Base-by-base conservation (phyloP, 2,797 vertebrate species). In the Threskiornis aethiopicus region DNA sequence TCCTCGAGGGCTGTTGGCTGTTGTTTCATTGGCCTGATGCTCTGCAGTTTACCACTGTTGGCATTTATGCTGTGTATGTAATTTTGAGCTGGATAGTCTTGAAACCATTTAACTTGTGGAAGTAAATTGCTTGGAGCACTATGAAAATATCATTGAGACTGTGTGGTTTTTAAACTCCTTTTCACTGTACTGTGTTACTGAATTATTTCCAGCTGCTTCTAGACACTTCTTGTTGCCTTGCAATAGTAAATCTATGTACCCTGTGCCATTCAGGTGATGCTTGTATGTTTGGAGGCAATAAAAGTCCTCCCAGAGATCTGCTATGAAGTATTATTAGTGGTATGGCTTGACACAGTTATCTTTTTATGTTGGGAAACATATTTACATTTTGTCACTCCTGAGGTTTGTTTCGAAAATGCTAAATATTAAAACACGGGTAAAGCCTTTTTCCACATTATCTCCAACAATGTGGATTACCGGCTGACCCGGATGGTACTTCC, bases 191-290 rank as follows among this genome's bases (percentile, higher is more conserved):
- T 67, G 58, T 86, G 96, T 97, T 97, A 96, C 97, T 93, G 97
- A 99, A 99, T 99, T 97, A 98, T 98, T 99, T 98, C 98, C 99
- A 99, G 98, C 99, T 99, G 99, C 97, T 97, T 90, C 93, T 83
- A 96, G 97, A 92, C 75, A 80, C 96, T 97, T 89, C 96, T 92
- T 79, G 46, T 39, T 87, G 97, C 97, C 61, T 97, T 94, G 82
- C 89, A 75, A 80, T 89, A 81, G 93, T 66, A 91, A 95, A 91
- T 75, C 94, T 84, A 89, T 91, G 62, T 71, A 62, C 84, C 83
- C 52, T 72, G 31, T 93, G 94, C 91, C 78, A 47, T 76, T 94
- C 94, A 95, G 92, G 82, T 87, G 93, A 94, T 64, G 84, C 13
- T 13, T 22, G n/a, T 46, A 16, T 42, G 52, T 59, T 94, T 85